A percentile compares a stretch with the other conserved stretches of the same genome.
Evolutionary conservation across 2,888 invertebrate species (phyloP).

Genomic region (Xestia sexstrigata): DNA sequence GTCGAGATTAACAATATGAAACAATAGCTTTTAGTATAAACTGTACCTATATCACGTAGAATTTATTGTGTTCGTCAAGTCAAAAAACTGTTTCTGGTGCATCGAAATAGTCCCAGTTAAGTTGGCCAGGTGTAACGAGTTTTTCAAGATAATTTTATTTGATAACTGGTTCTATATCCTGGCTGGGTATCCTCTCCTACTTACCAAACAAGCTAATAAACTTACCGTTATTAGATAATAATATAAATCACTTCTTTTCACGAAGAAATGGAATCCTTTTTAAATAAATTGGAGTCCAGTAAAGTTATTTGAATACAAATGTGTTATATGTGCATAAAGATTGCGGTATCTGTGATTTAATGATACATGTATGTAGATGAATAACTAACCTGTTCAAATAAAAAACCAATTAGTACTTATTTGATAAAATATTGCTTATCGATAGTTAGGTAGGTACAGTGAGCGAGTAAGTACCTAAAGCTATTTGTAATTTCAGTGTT

Average conservation of each 20-base stretch:
- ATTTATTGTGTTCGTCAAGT: constrained; percentile 3
- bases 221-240: constrained; percentile 44
- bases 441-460: constrained; percentile 25
- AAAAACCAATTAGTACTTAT: constrained; percentile 12
- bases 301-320: constrained; percentile 9
- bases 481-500: constrained; percentile 55
- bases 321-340: neutral
- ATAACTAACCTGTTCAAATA: neutral
- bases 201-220: constrained; percentile 33
- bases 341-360: constrained; percentile 27
- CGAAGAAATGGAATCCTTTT: neutral
- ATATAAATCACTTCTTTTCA: constrained; percentile 22
- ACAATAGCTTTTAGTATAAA: constrained; percentile 32
- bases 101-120: constrained; percentile 37
- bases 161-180: constrained; percentile 57
- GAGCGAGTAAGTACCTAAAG: constrained; percentile 40
- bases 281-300: constrained; percentile 9
- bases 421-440: constrained; percentile 34
- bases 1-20: constrained; percentile 49
- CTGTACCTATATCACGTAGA: constrained; percentile 17
- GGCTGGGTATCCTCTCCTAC: constrained; percentile 31
- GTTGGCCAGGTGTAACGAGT: constrained; percentile 33
- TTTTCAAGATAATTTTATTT: constrained; percentile 42
- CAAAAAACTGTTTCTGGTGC: constrained; percentile 12
- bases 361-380: constrained; percentile 6